Conservation (phyloP, 1,140 invertebrate genomes). For the Psix sp. region DNA sequence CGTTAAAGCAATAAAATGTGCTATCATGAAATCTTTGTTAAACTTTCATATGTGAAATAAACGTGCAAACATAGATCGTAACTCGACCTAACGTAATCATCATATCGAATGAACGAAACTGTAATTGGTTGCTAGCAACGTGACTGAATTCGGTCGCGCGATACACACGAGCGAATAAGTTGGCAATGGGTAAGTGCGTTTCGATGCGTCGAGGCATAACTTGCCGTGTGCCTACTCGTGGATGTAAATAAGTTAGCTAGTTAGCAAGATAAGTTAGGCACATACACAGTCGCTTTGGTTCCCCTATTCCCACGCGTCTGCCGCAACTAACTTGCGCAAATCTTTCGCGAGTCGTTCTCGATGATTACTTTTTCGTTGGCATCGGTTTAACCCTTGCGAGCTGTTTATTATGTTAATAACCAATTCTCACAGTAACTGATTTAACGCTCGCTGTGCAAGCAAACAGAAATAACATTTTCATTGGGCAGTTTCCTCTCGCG, state of each 20-base stretch:
- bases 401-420: conserved; percentile 35
- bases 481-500: too few relatives aligned
- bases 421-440: conserved; percentile 12
- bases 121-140: conserved; percentile 17
- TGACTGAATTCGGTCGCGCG: conserved; percentile 24
- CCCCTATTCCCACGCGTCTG: neutral
- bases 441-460: conserved; percentile 1
- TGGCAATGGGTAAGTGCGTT: conserved; percentile 47
- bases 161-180: conserved; percentile 35
- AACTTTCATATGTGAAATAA: too few relatives aligned
- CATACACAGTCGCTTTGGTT: neutral
- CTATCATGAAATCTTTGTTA: too few relatives aligned
- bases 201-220: conserved; percentile 41
- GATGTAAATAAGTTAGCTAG: conserved; percentile 56
- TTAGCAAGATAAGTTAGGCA: conserved; percentile 38
- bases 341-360: conserved; percentile 36
- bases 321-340: conserved; percentile 17
- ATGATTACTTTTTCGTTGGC: conserved; percentile 43
- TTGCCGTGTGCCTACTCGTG: conserved; percentile 36
- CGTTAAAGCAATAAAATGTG: too few relatives aligned
- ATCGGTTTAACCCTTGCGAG: conserved; percentile 14
- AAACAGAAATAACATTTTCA: too few relatives aligned
- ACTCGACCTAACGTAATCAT: conserved; percentile 10
- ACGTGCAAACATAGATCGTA: neutral
- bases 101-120: conserved; percentile 30